Evolutionary conservation across 2,888 invertebrate genomes (phyloP).

Genomic region (Gerosis bhagava): DNA sequence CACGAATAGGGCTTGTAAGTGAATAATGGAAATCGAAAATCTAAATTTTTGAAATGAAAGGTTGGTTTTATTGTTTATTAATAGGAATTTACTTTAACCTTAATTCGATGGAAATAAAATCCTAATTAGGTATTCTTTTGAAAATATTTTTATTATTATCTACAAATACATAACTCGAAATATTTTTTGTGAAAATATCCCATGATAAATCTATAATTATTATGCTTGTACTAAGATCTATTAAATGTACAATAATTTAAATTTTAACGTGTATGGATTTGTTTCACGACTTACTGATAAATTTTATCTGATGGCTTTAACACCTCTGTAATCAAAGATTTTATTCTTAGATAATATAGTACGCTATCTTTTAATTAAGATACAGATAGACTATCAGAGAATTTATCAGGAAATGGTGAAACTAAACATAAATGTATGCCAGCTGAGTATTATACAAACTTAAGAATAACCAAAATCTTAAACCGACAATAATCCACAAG

Average conservation of each 20-base stretch:
- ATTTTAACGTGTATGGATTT: slow-evolving; percentile 32
- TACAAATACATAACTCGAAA: slow-evolving; percentile 47
- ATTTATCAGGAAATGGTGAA: too few species aligned
- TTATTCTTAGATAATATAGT: too few species aligned
- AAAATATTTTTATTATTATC: slow-evolving; percentile 42
- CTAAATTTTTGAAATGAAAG: neutral
- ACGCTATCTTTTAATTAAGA: too few species aligned
- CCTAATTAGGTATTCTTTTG: slow-evolving; percentile 16
- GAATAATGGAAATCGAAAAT: too few species aligned
- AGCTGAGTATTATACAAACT: slow-evolving; percentile 55
- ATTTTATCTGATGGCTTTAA: too few species aligned
- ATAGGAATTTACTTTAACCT: too few species aligned
- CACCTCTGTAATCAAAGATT: too few species aligned
- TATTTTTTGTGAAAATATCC: slow-evolving; percentile 20
- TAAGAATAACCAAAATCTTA: slow-evolving; percentile 6
- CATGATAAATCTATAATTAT: slow-evolving; percentile 16
- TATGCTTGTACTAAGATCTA: slow-evolving; percentile 24
- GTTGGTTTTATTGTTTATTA: neutral
- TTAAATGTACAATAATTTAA: slow-evolving; percentile 55
- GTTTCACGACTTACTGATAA: too few species aligned
- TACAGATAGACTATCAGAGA: too few species aligned
- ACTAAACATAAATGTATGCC: slow-evolving; percentile 38
- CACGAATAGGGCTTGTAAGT: too few species aligned
- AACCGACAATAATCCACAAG: slow-evolving; percentile 29
- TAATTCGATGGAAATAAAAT: slow-evolving; percentile 29